Evolutionary conservation across 2,113 vertebrate species (phyloP), one percentile per base, ranked within the genome.

Genomic region (Herpailurus yagouaroundi): DNA sequence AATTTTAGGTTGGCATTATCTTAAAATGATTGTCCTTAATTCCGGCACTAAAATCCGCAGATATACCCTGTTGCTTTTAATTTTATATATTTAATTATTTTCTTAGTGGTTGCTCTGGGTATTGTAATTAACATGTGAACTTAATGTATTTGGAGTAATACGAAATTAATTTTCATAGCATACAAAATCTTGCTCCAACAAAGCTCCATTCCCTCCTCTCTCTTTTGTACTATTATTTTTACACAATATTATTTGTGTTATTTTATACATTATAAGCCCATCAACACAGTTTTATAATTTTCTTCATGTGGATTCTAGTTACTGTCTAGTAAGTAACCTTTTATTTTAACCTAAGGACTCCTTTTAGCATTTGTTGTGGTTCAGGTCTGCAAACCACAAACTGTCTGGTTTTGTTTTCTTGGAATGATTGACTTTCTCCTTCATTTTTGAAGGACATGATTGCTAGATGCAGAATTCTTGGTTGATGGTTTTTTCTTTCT

Each of bases 11-110:
- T 77, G 48, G 29, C 25, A 82, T 36, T 63, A 29, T 85, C 36
- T 88, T 87, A 64, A 95, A 96, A 79, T 76, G 14, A 95, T 60
- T 94, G 50, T 77, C 52, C 23, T 97, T 88, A 89, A 89, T 91
- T 27, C 16, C 12, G 63, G 23, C 41, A 64, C 66, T 79, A 63
- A 89, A 86, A 95, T 73, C 27, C 6, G 45, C 21, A 79, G 68
- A 29, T 84, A 19, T 93, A 82, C 13, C 3, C 52, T 69, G n/a
- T 60, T 82, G 80, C 29, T 91, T 93, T 95, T 64, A 69, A 45
- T 82, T 64, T 16, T 50, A 74, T 68, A 57, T 57, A 71, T 79
- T 73, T 64, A 57, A 48, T n/a, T 76, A 85, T 94, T 82, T 90
- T 90, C 81, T 95, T n/a, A 63, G 77, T 86, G 36, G 41, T 71